phyloP scores from a whole-genome alignment of 2,888 invertebrate species.

The Tyria jacobaeae region DNA sequence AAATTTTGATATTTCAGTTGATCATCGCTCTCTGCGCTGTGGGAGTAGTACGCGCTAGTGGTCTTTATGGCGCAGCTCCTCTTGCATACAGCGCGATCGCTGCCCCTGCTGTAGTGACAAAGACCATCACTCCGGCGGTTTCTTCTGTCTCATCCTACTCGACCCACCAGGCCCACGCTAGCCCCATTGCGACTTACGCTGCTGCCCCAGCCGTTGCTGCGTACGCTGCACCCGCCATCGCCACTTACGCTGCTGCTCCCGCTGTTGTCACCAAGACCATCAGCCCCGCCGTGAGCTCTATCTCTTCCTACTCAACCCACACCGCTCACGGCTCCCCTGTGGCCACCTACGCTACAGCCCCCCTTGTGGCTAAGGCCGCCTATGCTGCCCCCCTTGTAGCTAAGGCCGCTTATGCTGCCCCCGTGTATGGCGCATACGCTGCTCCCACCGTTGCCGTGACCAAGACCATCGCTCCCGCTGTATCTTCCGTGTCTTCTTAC shows the following conservation, averaged over 20 bases:
- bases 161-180: constrained; percentile 56
- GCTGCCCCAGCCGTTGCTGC: constrained; percentile 66
- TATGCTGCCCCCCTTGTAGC: constrained; percentile 62
- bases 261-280: constrained; percentile 58
- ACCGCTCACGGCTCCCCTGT: constrained; percentile 60
- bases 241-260: constrained; percentile 79
- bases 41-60: constrained; percentile 87
- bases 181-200: constrained; percentile 58
- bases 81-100: constrained; percentile 77
- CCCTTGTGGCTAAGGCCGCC: constrained; percentile 60
- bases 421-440: constrained; percentile 64
- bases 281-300: constrained; percentile 61
- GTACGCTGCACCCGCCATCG: constrained; percentile 41
- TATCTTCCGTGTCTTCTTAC: too few relatives aligned
- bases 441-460: too few relatives aligned
- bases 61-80: constrained; percentile 78
- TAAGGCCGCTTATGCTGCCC: constrained; percentile 57
- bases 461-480: constrained; percentile 62
- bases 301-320: constrained; percentile 71
- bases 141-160: constrained; percentile 67
- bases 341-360: constrained; percentile 58
- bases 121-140: constrained; percentile 72
- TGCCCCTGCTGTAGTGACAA: constrained; percentile 69
- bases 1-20: constrained; percentile 67
- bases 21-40: constrained; percentile 87